Evolutionary conservation across 2,888 invertebrate species (phyloP), one percentile per base, ranked within the genome.

Genomic region (Pomacea canaliculata): DNA sequence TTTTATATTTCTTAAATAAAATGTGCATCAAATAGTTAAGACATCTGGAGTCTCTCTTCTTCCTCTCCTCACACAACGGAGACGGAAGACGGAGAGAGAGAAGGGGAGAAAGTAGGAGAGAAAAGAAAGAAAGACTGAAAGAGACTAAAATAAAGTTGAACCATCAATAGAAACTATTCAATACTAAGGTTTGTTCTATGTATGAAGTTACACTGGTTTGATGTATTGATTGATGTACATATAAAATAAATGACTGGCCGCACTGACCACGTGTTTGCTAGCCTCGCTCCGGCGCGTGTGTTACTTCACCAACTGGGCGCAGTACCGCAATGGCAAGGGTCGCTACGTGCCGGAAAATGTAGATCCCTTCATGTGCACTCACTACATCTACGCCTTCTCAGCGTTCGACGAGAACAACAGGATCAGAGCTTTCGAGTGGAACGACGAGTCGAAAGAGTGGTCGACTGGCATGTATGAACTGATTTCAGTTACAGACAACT

Each of bases 301-400:
- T 91, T 98, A 98, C 92, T 98, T 97, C 92, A 98, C 98, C 69
- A 98, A 99, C 92, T 99, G 98, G 98, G 97, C 98, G 0, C 98
- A 99, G 91, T 99, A 99, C 91, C 93, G 98, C 79, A 94, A 95
- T 16, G 97, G 97, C 91, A 92, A 94, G 76, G 98, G 97, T 73
- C 97, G 97, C 92, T 98, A 96, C 91, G 90, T 94, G 62, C 98
- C 98, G 0, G 98, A 98, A 91, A 96, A 98, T 89, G 97, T 99
- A 84, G 95, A 96, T 79, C 95, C 98, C 0, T 95, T 96, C 89
- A 93, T 98, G 60, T 99, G 99, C 92, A 98, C 98, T 0, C 98
- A 99, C 92, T 92, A 98, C 85, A 96, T 99, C 87, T 99, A 96
- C 92, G 96, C 98, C 19, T 99, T 99, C 91, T 98, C 97, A 1